A percentile compares a stretch with the other conserved stretches of the same genome.
Evolutionary conservation across 2,888 invertebrate species (phyloP).

Genomic region (Hydriomena furcata): DNA sequence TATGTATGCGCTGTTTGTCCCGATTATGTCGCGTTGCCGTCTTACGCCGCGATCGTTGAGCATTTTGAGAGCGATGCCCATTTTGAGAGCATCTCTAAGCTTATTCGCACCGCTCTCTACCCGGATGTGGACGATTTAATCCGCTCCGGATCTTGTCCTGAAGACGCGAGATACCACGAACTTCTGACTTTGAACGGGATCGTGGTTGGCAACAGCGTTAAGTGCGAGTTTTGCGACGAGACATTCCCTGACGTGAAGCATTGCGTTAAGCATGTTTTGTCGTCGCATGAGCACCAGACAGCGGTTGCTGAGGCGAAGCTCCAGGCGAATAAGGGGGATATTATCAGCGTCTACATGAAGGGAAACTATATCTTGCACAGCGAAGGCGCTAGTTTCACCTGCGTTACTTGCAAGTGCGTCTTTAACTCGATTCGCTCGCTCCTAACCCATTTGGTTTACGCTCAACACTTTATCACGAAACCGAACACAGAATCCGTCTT

Average conservation of each 20-base stretch:
- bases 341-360: slow-evolving; percentile 73
- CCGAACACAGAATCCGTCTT: slow-evolving; percentile 67
- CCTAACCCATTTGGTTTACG: slow-evolving; percentile 66
- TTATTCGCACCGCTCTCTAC: slow-evolving; percentile 61
- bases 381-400: slow-evolving; percentile 65
- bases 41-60: slow-evolving; percentile 70
- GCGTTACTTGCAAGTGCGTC: slow-evolving; percentile 58
- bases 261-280: slow-evolving; percentile 59
- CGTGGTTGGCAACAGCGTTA: slow-evolving; percentile 39
- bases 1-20: slow-evolving; percentile 73
- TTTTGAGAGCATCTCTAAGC: slow-evolving; percentile 61
- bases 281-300: slow-evolving; percentile 62
- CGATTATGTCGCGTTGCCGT: slow-evolving; percentile 62
- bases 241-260: slow-evolving; percentile 51
- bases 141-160: neutral
- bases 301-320: slow-evolving; percentile 52
- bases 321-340: slow-evolving; percentile 60
- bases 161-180: slow-evolving; percentile 27
- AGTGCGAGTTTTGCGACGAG: slow-evolving; percentile 59
- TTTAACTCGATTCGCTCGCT: slow-evolving; percentile 70
- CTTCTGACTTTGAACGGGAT: slow-evolving; percentile 56
- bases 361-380: slow-evolving; percentile 67
- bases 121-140: slow-evolving; percentile 46
- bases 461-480: slow-evolving; percentile 63
- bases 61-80: slow-evolving; percentile 70